phyloP scores from a whole-genome alignment of 64 coral and sea anemone species.

The Montipora efflorescens region DNA sequence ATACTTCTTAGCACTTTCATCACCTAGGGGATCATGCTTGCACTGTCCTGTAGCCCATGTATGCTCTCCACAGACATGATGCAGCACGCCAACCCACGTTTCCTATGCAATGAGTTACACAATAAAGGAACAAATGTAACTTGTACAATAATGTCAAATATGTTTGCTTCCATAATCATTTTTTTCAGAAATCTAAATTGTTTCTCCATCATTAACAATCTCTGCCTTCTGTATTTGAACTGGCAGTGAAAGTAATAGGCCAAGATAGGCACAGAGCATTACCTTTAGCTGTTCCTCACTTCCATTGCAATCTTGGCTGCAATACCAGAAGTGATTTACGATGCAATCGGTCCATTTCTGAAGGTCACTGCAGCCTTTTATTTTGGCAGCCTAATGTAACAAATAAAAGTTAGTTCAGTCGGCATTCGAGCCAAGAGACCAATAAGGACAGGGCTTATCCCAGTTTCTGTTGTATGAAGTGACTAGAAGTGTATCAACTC shows the following conservation, averaged over 20 bases:
- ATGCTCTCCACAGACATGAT: conserved; percentile 76
- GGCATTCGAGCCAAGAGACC: no score
- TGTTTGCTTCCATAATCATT: no score
- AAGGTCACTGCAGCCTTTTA: conserved; percentile 42
- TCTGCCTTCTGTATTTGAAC: not conserved
- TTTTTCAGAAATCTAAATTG: not conserved
- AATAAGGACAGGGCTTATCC: no score
- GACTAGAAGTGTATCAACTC: no score
- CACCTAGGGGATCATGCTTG: conserved; percentile 36
- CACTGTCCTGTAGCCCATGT: not conserved
- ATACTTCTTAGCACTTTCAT: not conserved
- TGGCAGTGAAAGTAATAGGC: no score
- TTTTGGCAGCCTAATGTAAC: conserved; percentile 24
- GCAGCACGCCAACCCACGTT: conserved; percentile 39
- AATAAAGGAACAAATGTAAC: not conserved
- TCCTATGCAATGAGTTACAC: not conserved
- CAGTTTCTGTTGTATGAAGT: no score
- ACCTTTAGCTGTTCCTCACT: conserved; percentile 62
- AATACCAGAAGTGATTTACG: conserved; percentile 74
- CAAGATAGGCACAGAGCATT: not conserved
- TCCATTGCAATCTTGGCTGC: conserved; percentile 27
- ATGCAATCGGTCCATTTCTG: conserved; percentile 56
- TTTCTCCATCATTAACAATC: not conserved
- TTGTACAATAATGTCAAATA: no score
- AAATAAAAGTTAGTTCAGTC: not conserved